Conservation (phyloP, 1,140 invertebrate genomes). For the Hesperophylax magnus region DNA sequence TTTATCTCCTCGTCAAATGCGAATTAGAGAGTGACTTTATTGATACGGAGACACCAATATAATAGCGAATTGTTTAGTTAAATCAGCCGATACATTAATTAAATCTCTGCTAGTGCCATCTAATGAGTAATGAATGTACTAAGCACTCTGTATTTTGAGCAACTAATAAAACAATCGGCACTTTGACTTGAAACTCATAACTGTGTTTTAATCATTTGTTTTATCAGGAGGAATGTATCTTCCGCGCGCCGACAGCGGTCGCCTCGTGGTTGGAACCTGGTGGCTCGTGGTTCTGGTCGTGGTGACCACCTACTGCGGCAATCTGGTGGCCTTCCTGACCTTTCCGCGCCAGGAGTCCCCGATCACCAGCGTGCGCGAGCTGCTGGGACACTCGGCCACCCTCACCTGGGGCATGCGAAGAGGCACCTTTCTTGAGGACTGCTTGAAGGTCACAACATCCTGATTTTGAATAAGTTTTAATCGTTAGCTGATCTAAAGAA, state of each 20-base stretch:
- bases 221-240: slow-evolving; percentile 86
- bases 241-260: slow-evolving; percentile 87
- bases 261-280: slow-evolving; percentile 91
- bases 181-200: too few species aligned
- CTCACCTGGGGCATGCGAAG: slow-evolving; percentile 83
- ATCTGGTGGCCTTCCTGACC: slow-evolving; percentile 93
- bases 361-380: slow-evolving; percentile 81
- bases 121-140: too few species aligned
- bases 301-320: slow-evolving; percentile 93
- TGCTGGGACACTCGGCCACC: slow-evolving; percentile 74
- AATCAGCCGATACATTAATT: too few species aligned
- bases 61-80: too few species aligned
- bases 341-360: slow-evolving; percentile 89
- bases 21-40: too few species aligned
- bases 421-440: slow-evolving; percentile 81
- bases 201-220: not conserved
- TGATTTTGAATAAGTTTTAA: too few species aligned
- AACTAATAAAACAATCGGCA: too few species aligned
- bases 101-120: too few species aligned
- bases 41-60: too few species aligned
- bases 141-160: too few species aligned
- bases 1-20: too few species aligned
- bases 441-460: slow-evolving; percentile 69
- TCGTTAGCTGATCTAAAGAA: not conserved
- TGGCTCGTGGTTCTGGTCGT: slow-evolving; percentile 93